Base-by-base conservation (phyloP, 2,888 invertebrate species). In the Bombylius discolor region DNA sequence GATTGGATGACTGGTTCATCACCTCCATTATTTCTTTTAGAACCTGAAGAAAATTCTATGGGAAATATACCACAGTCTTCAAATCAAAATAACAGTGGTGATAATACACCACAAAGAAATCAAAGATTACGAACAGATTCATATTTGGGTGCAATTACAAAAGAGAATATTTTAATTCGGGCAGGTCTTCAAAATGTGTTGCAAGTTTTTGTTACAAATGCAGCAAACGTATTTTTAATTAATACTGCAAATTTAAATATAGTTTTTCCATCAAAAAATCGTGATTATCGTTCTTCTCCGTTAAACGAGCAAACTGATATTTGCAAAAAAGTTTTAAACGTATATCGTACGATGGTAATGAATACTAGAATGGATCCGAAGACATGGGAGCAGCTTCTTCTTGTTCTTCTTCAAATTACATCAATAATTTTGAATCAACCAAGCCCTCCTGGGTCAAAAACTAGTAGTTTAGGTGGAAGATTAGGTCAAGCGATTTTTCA, bases 321-420 rank as follows among this genome's bases (percentile, higher is more conserved):
- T 56, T 96, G 96, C 76, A 96, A 96, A 75, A 81, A 94, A 62
- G 94, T 97, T 59, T 79, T 97, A 57, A 97, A 95, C 72, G 94
- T 96, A 64, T 97, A 96, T 77, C 80, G 96, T 62, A 93, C 90
- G 68, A 92, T 96, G 84, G 96, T 97, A 44, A 96, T 96, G 94
- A 93, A 95, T 68, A 89, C 92, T 1, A 82, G 87, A 63, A 89
- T 97, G 87, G 92, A 95, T 68, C 86, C 86, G 62, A 81, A 81
- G 67, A 94, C 96, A 13, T 97, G 96, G 96, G 92, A 94, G 69
- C 92, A 93, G 71, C 75, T 94, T 59, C 70, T 94, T 56, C 70
- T 88, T 62, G 92, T 96, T 49, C 76, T 97, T 62, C 76, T 97
- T 54, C 92, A 93, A 78, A 89, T 97, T 60, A 96, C 96, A 4